Percentiles rank a stretch among this genome's conserved stretches.
phyloP scores from a whole-genome alignment of 2,797 vertebrate species.

The Pseudocheirus occidentalis region DNA sequence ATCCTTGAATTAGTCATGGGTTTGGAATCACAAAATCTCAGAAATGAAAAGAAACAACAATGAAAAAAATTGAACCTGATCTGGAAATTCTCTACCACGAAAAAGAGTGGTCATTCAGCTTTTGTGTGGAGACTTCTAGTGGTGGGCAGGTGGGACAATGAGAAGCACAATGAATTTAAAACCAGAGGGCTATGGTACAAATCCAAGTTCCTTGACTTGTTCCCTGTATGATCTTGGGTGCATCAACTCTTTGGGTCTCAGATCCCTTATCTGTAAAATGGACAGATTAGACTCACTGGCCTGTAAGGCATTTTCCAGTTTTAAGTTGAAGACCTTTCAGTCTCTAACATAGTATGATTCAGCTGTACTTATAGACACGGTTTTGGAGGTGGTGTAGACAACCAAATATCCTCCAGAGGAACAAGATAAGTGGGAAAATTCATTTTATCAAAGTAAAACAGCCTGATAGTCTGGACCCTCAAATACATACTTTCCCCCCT shows the following conservation, averaged over 20 bases:
- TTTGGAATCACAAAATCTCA: background rate
- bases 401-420: slow-evolving; percentile 46
- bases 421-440: slow-evolving; percentile 55
- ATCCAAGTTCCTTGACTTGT: background rate
- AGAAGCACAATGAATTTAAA: background rate
- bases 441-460: slow-evolving; percentile 42
- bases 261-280: background rate
- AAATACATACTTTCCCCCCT: background rate
- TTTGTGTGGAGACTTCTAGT: background rate
- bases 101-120: background rate
- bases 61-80: too few relatives aligned
- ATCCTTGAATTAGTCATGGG: background rate
- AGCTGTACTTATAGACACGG: background rate
- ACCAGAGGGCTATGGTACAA: background rate
- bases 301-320: background rate
- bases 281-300: background rate
- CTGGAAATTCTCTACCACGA: background rate
- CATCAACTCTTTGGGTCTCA: background rate
- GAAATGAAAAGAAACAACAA: background rate
- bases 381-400: slow-evolving; percentile 5
- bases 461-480: background rate
- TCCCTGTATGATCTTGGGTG: too few relatives aligned
- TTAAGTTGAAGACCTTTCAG: background rate
- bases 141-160: background rate
- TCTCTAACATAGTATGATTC: background rate